Conservation (phyloP, 2,797 vertebrate genomes). For the Chrysolophus pictus region DNA sequence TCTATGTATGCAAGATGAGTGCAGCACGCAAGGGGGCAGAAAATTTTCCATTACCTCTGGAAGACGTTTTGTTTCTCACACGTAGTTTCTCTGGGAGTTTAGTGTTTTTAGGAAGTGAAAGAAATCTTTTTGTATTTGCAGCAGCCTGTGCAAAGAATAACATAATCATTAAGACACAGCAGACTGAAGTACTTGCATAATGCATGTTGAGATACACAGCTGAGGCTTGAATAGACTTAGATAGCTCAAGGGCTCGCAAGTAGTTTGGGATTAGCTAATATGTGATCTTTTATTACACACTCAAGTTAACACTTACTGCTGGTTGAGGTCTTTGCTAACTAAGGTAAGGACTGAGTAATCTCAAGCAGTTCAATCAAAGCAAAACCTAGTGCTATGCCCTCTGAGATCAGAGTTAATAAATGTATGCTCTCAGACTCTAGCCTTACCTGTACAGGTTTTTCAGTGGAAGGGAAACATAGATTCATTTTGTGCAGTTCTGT, state of each 20-base stretch:
- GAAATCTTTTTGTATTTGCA: slow-evolving; percentile 82
- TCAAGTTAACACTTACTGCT: neutral
- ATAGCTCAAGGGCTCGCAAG: neutral
- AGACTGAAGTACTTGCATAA: neutral
- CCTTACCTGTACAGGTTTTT: neutral
- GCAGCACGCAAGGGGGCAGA: neutral
- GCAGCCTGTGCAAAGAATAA: slow-evolving; percentile 77
- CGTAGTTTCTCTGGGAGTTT: slow-evolving; percentile 85
- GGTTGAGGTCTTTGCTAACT: neutral
- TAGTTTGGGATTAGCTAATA: slow-evolving; percentile 55
- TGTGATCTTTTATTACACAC: slow-evolving; percentile 18
- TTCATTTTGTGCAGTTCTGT: neutral
- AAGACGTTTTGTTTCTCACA: slow-evolving; percentile 76
- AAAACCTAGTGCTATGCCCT: neutral
- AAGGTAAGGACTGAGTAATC: neutral
- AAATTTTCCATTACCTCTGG: slow-evolving; percentile 77
- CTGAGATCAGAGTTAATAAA: slow-evolving; percentile 26
- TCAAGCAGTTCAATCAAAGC: slow-evolving; percentile 13
- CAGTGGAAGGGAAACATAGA: neutral
- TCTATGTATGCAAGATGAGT: neutral
- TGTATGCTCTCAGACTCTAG: neutral
- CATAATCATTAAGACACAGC: neutral
- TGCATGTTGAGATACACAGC: neutral
- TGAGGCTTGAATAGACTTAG: neutral
- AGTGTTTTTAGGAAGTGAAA: slow-evolving; percentile 92